phyloP scores from a whole-genome alignment of 2,888 invertebrate species.

The Gibbula magus region DNA sequence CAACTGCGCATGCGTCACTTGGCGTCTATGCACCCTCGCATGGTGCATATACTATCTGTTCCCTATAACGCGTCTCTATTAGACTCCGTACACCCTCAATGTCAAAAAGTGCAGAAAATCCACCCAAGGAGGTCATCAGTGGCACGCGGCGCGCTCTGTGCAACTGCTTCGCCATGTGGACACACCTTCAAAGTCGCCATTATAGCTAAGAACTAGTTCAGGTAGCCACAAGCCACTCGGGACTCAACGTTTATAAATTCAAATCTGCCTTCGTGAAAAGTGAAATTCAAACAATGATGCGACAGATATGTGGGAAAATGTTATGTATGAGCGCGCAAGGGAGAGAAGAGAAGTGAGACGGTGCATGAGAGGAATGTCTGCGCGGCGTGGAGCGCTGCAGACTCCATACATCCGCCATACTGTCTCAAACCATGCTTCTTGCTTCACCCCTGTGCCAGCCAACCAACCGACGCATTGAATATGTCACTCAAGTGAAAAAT shows the following conservation, averaged over 20 bases:
- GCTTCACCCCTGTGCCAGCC: background rate
- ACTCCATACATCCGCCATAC: constrained; percentile 5
- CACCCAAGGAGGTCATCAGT: background rate
- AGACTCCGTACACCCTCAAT: background rate
- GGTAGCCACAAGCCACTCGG: constrained; percentile 1
- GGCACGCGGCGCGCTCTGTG: background rate
- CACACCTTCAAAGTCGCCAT: constrained; percentile 11
- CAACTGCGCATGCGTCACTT: constrained; percentile 10
- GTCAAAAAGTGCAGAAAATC: constrained; percentile 16
- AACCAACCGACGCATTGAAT: background rate
- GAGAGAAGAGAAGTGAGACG: background rate
- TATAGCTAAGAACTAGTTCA: background rate
- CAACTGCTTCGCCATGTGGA: background rate
- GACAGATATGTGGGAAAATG: background rate
- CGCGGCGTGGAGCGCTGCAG: too few relatives aligned
- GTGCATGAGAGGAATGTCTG: background rate
- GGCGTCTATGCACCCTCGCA: constrained; percentile 1
- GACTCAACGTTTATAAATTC: background rate
- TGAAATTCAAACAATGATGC: constrained; percentile 6
- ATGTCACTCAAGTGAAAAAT: constrained; percentile 21
- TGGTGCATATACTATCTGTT: background rate
- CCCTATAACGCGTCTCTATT: background rate
- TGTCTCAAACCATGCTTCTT: background rate
- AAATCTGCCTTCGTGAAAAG: constrained; percentile 6
- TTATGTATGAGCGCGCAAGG: background rate